Evolutionary conservation across 2,888 invertebrate species (phyloP), one percentile per base, ranked within the genome.

Genomic region (Coenonympha glycerion): DNA sequence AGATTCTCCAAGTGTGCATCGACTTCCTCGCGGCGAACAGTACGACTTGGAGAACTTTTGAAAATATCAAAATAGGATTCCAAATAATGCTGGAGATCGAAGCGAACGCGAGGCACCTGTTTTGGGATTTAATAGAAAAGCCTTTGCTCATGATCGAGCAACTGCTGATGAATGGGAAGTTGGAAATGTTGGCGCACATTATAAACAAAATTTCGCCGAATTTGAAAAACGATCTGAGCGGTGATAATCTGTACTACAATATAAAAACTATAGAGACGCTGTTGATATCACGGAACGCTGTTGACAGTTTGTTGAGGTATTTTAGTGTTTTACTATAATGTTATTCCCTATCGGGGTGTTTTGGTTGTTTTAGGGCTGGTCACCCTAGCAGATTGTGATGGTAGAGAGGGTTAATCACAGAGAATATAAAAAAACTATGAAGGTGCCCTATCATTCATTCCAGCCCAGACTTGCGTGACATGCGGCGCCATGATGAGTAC

Each of bases 81-180:
- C 90, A 90, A 64, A 91, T 94, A 52, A 87, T 94, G 68, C 79
- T 89, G 1, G 88, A 89, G 62, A 86, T 94, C 47, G 88, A 90
- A 4, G 48, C 65, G 0, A 81, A 78, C 36, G 89, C 92, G 66
- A 88, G 90, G 47, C 76, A 84, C 13, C 78, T 89, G 28, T 89
- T 92, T 53, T 90, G 92, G 87, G 88, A 90, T 58, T 71, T 94
- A 16, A 87, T 93, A 15, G 89, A 90, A 39, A 89, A 89, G 57
- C 97, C 97, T 0, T 70, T 94, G 31, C 76, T 93, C 3, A 92
- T 97, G 66, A 84, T 96, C 6, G 97, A 97, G 69, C 94, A 95
- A 69, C 88, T 95, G 46, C 73, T 97, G 8, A 96, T 97, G 95
- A 96, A 96, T 68, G 92, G 91, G 0, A 92, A 92, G 69, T 83